Evolutionary conservation across 2,113 vertebrate species (phyloP).

Genomic region (Chascanopsetta lugubris): DNA sequence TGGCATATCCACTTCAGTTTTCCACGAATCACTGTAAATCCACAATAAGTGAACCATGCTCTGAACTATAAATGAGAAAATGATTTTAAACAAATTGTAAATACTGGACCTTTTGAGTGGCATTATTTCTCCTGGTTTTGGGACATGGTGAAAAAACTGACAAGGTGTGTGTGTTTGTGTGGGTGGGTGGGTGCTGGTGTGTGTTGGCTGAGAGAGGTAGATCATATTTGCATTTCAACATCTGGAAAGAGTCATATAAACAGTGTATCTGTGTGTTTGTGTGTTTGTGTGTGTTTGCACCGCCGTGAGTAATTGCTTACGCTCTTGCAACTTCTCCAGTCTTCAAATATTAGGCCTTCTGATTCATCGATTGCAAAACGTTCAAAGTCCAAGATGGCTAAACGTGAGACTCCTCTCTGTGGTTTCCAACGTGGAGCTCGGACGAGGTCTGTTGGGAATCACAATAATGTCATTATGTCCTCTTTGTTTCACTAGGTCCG

Average conservation of each 20-base stretch:
- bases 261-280: neutral
- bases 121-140: neutral
- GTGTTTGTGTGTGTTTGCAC: neutral
- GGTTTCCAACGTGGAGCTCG: neutral
- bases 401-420: conserved; percentile 6
- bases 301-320: neutral
- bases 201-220: neutral
- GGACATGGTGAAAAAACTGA: neutral
- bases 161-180: neutral
- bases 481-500: neutral
- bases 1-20: too few species aligned
- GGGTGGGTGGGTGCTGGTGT: too few species aligned
- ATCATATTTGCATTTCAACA: neutral
- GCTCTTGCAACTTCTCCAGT: neutral
- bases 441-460: neutral
- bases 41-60: too few species aligned
- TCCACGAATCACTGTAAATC: too few species aligned
- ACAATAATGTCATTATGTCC: neutral
- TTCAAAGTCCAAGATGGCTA: neutral
- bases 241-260: conserved; percentile 12
- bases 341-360: conserved; percentile 1
- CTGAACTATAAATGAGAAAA: too few species aligned
- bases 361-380: neutral
- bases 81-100: too few species aligned
- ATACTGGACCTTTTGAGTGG: too few species aligned